These are phyloP conservation scores for Drosophila sturtevanti DNA, from an alignment of 1,140 invertebrate species.

Conservation along the genomic window DNA sequence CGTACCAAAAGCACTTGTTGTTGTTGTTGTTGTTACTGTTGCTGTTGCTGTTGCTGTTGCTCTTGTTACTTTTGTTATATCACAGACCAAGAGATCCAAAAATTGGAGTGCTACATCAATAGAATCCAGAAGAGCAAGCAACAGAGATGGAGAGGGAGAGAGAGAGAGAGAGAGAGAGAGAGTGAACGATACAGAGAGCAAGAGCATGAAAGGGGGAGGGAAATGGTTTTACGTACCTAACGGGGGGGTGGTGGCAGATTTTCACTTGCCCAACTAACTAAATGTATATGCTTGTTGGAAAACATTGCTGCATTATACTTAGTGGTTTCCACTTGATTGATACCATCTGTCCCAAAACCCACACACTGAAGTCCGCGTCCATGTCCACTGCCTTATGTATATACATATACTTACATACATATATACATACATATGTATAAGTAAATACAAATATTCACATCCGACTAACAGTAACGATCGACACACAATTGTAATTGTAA, in stretches of 20 bases:
- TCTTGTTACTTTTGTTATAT: too few relatives aligned
- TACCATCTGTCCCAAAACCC: slow-evolving; percentile 64
- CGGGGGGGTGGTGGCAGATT: slow-evolving; percentile 30
- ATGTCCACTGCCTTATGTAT: slow-evolving; percentile 10
- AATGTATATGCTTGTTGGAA: slow-evolving; percentile 29
- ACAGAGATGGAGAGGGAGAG: too few relatives aligned
- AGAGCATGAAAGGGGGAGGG: too few relatives aligned
- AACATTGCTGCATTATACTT: slow-evolving; percentile 67
- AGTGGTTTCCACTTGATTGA: slow-evolving; percentile 79
- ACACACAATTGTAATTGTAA: slow-evolving; percentile 45
- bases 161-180: background rate
- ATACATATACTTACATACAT: too few relatives aligned
- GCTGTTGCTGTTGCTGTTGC: background rate
- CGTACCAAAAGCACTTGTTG: slow-evolving; percentile 74
- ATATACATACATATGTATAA: too few relatives aligned
- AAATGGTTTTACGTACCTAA: too few relatives aligned
- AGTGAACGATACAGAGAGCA: background rate
- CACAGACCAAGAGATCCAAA: background rate
- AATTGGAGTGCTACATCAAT: too few relatives aligned
- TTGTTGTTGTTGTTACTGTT: slow-evolving; percentile 20
- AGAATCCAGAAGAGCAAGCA: background rate
- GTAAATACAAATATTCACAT: background rate
- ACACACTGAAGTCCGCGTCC: slow-evolving; percentile 18
- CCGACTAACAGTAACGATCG: slow-evolving; percentile 34
- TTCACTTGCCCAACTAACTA: slow-evolving; percentile 43